phyloP scores from a whole-genome alignment of 1,140 invertebrate genomes.

The Atta colombica region DNA sequence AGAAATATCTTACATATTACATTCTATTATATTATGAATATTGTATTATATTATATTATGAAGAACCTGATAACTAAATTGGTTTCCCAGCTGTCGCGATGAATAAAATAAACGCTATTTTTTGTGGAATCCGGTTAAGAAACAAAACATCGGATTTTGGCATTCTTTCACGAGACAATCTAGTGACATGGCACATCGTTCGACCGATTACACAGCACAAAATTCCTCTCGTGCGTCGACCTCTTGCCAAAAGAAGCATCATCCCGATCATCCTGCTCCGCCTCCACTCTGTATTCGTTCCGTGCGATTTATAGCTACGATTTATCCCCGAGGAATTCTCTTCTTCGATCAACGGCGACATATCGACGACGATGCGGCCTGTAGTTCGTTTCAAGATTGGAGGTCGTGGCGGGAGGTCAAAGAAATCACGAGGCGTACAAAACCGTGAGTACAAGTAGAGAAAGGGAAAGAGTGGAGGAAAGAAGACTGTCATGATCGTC shows the following conservation, averaged over 20 bases:
- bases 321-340: constrained; percentile 49
- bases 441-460: not conserved
- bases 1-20: not conserved
- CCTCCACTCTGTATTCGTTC: constrained; percentile 71
- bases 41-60: constrained; percentile 13
- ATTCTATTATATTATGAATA: not conserved
- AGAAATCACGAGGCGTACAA: constrained; percentile 56
- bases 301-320: constrained; percentile 67
- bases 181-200: constrained; percentile 32
- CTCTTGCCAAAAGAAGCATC: constrained; percentile 52
- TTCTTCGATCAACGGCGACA: constrained; percentile 68
- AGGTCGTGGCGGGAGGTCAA: constrained; percentile 74
- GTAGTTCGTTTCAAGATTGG: constrained; percentile 68
- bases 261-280: constrained; percentile 43
- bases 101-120: not conserved
- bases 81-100: not conserved
- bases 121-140: not conserved
- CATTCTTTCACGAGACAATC: constrained; percentile 15
- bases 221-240: constrained; percentile 36
- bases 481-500: constrained; percentile 59
- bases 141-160: constrained; percentile 4
- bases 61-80: constrained; percentile 1
- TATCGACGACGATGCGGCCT: constrained; percentile 68
- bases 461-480: not conserved
- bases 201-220: constrained; percentile 40